Conservation (phyloP, 1,140 invertebrate species). For the Drosophila ficusphila region DNA sequence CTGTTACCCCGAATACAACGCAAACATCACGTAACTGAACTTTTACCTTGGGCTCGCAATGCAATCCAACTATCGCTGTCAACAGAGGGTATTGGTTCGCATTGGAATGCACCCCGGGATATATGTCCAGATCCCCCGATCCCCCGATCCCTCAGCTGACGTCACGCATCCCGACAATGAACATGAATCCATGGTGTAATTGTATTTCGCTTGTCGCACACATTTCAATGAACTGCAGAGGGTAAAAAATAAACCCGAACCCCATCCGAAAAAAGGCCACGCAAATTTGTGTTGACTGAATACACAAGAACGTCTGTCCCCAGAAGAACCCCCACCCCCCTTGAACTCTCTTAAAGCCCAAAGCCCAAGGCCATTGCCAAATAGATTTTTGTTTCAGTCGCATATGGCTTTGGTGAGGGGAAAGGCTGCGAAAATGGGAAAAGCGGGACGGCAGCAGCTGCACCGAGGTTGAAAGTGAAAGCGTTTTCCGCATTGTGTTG, state of each 20-base stretch:
- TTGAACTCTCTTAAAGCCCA: neutral
- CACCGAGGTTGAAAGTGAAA: slow-evolving; percentile 73
- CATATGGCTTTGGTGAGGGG: slow-evolving; percentile 44
- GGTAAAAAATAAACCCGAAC: neutral
- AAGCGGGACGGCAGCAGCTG: slow-evolving; percentile 52
- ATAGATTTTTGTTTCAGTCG: slow-evolving; percentile 56
- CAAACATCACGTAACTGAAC: slow-evolving; percentile 64
- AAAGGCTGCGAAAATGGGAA: neutral
- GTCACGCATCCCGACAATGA: slow-evolving; percentile 59
- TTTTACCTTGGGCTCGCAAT: slow-evolving; percentile 59
- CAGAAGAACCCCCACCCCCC: neutral
- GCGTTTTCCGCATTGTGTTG: slow-evolving; percentile 50
- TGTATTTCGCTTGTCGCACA: slow-evolving; percentile 63
- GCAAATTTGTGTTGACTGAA: slow-evolving; percentile 57
- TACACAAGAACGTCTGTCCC: slow-evolving; percentile 43
- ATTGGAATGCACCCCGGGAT: slow-evolving; percentile 34
- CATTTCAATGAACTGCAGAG: slow-evolving; percentile 70
- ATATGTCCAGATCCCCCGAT: slow-evolving; percentile 1
- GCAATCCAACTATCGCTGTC: slow-evolving; percentile 39
- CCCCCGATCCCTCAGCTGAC: slow-evolving; percentile 19
- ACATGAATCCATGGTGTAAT: slow-evolving; percentile 73
- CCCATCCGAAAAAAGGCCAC: slow-evolving; percentile 1
- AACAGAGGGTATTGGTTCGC: slow-evolving; percentile 24
- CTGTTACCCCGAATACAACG: slow-evolving; percentile 29
- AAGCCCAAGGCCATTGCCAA: slow-evolving; percentile 43